Evolutionary conservation across 2,888 invertebrate genomes (phyloP), one percentile per base, ranked within the genome.

Genomic region (Hydrotaea cyrtoneurina): DNA sequence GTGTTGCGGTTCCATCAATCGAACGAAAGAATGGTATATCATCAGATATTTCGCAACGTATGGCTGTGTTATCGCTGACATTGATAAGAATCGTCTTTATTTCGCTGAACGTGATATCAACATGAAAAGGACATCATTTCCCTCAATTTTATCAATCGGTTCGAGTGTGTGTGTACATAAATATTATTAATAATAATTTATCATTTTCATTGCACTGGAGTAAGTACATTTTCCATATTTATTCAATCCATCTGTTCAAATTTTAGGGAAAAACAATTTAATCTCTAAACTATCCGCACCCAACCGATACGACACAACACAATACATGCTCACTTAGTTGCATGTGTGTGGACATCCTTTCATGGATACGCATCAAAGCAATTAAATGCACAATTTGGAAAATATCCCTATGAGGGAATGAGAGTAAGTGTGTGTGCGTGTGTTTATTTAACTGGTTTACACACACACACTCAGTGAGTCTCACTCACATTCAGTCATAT

Each of bases 201-300:
- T 82, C 76, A 80, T 72, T 79, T 79, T 59, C 39, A 76, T 74
- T 59, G 71, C 71, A 76, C 23, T 75, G 55, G n/a, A 50, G 15
- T 17, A 43, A 69, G 81, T 79, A 57, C 75, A 77, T 83, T 82
- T 82, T 53, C 62, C 73, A 77, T 87, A 86, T 87, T 86, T 86
- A 86, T 85, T 83, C 81, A 85, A 86, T 80, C 85, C 87, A 87
- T 87, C 86, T 87, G 87, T 86, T 82, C 81, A 77, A 83, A 85
- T 85, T 83, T 86, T 82, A 64, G 59, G 62, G 39, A 19, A 69
- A 69, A 50, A 64, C 50, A 31, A 46, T 77, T 59, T 79, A 82
- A 82, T 80, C 80, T 75, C 43, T 53, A 78, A 82, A 72, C 39
- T 62, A 82, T 74, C 82, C 72, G 31, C 31, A 82, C 82, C 31